phyloP scores from a whole-genome alignment of 2,888 invertebrate genomes.

The Philopedon plagiatum region DNA sequence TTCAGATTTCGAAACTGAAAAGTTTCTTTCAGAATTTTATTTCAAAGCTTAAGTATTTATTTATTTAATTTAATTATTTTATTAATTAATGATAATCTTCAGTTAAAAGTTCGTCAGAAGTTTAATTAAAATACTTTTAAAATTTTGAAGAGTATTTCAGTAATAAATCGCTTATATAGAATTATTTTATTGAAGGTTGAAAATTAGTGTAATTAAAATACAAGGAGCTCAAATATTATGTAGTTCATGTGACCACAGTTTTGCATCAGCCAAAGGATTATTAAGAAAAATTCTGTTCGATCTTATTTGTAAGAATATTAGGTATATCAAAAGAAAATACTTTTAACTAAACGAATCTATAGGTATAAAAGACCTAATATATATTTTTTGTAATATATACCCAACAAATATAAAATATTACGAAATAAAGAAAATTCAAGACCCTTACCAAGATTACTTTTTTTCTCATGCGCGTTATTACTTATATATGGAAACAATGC shows the following conservation, averaged over 20 bases:
- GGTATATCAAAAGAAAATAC: neutral
- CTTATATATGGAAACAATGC: conserved; percentile 12
- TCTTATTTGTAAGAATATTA: too few species aligned
- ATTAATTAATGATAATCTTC: neutral
- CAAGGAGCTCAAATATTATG: too few species aligned
- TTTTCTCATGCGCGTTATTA: conserved; percentile 3
- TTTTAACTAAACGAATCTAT: neutral
- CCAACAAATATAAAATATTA: neutral
- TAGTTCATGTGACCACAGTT: too few species aligned
- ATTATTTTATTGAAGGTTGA: too few species aligned
- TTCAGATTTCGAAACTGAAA: neutral
- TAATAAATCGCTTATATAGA: too few species aligned
- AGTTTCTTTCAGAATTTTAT: neutral
- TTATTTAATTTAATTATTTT: neutral
- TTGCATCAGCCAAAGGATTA: too few species aligned
- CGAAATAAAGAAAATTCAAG: conserved; percentile 12
- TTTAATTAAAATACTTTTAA: neutral
- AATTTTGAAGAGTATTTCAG: neutral
- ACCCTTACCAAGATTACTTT: conserved; percentile 10
- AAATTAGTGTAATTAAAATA: too few species aligned
- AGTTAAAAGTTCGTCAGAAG: neutral
- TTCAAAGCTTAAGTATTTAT: neutral
- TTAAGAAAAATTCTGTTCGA: too few species aligned
- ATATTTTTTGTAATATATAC: neutral
- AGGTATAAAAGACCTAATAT: neutral